Conservation (phyloP, 2,888 invertebrate species). For the Dinocampus coccinellae region DNA sequence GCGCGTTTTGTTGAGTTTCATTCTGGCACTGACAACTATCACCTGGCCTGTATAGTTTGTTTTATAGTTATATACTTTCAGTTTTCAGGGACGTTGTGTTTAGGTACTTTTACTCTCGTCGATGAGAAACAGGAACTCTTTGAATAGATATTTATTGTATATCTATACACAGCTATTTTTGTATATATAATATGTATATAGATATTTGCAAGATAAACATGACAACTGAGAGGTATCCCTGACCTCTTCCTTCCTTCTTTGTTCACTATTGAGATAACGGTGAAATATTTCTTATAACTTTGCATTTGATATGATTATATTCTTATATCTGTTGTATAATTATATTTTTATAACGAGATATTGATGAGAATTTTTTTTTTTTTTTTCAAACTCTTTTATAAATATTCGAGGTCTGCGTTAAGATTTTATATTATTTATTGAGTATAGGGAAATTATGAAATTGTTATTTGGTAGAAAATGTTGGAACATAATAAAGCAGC, state of each 20-base stretch:
- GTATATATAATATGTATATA: neutral
- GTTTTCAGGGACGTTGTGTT: slow-evolving; percentile 37
- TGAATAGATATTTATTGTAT: slow-evolving; percentile 13
- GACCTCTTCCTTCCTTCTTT: slow-evolving; percentile 2
- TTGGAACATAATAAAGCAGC: neutral
- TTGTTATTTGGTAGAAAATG: neutral
- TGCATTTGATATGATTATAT: too few species aligned
- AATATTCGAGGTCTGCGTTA: too few species aligned
- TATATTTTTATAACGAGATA: too few species aligned
- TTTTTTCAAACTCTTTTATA: too few species aligned
- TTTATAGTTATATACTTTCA: slow-evolving; percentile 27
- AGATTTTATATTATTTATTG: too few species aligned
- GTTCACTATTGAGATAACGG: neutral
- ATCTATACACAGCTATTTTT: slow-evolving; percentile 5
- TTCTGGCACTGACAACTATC: slow-evolving; percentile 17
- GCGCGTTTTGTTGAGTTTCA: neutral
- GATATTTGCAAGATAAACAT: neutral
- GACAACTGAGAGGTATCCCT: neutral
- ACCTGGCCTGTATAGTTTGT: slow-evolving; percentile 22
- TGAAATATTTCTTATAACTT: neutral
- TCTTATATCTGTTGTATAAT: neutral
- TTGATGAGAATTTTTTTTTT: too few species aligned
- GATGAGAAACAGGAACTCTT: slow-evolving; percentile 33
- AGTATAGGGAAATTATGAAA: too few species aligned
- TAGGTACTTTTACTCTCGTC: slow-evolving; percentile 39